These are phyloP conservation scores for Callithrix jacchus DNA, from an alignment of 2,113 vertebrate species.

Conservation along the genomic window DNA sequence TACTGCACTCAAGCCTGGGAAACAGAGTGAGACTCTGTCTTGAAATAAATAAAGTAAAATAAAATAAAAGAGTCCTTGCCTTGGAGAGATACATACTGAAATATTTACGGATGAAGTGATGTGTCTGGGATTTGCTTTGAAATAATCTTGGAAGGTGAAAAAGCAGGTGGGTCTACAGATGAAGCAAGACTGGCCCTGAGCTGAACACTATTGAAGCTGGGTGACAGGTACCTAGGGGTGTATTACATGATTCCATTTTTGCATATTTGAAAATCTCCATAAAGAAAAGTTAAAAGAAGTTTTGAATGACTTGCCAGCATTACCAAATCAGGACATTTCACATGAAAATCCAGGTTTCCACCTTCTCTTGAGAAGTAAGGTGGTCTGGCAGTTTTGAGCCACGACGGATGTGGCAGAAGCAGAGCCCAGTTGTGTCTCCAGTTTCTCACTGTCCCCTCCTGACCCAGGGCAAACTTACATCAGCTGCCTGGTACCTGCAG, in stretches of 20 bases:
- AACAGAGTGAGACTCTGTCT: too few species aligned
- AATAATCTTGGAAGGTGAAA: neutral
- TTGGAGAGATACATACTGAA: neutral
- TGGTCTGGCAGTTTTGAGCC: neutral
- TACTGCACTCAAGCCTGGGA: too few species aligned
- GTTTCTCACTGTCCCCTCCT: neutral
- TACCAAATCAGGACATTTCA: neutral
- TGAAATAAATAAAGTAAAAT: too few species aligned
- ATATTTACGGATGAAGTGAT: neutral
- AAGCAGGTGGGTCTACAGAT: neutral
- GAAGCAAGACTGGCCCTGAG: neutral
- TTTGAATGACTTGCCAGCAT: neutral
- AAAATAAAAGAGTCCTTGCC: neutral
- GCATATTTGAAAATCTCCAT: neutral
- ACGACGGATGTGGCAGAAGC: neutral
- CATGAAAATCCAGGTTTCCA: neutral
- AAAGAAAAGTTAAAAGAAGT: neutral
- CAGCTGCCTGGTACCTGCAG: neutral
- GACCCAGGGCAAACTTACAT: rapidly evolving
- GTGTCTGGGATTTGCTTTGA: neutral
- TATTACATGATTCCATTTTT: neutral
- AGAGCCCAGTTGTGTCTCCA: rapidly evolving
- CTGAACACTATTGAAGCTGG: neutral
- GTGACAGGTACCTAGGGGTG: too few species aligned
- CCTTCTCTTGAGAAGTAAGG: neutral